These are phyloP conservation scores for Heloderma charlesbogerti DNA, from an alignment of 2,113 vertebrate species.

Conservation along the genomic window DNA sequence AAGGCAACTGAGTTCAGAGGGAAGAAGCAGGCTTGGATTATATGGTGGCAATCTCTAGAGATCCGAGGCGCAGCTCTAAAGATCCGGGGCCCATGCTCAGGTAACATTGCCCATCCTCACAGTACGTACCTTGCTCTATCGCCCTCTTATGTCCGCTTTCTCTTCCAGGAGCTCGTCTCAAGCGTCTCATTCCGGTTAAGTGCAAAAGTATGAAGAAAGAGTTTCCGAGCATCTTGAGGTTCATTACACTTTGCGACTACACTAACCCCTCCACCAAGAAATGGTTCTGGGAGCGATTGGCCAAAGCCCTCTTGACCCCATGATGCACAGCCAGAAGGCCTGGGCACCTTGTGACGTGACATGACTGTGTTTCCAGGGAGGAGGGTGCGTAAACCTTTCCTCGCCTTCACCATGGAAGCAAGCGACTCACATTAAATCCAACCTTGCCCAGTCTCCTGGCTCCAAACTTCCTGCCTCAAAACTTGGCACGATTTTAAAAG, in stretches of 20 bases:
- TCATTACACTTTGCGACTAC: slow-evolving; percentile 95
- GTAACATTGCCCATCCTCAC: no score
- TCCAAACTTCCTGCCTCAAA: neutral
- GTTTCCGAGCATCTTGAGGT: slow-evolving; percentile 94
- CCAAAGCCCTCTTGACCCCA: slow-evolving; percentile 87
- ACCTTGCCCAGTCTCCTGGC: neutral
- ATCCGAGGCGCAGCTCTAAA: no score
- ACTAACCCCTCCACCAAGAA: slow-evolving; percentile 90
- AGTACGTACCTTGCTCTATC: neutral
- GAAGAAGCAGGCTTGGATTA: no score
- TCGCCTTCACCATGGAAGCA: neutral
- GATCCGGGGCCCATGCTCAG: no score
- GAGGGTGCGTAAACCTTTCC: neutral
- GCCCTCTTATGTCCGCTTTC: neutral
- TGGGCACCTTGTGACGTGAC: neutral
- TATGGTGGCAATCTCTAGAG: no score
- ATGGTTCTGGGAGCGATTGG: slow-evolving; percentile 97
- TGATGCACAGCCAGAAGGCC: slow-evolving; percentile 53
- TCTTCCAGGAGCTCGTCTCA: slow-evolving; percentile 86
- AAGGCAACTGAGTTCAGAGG: no score
- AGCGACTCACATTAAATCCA: neutral
- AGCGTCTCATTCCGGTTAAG: slow-evolving; percentile 92
- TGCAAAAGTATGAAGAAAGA: slow-evolving; percentile 91
- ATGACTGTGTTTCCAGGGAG: neutral
- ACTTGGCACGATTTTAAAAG: neutral